Percentiles rank a stretch among this genome's conserved stretches.
phyloP scores from a whole-genome alignment of 2,888 invertebrate genomes.

The Tachina lurida region DNA sequence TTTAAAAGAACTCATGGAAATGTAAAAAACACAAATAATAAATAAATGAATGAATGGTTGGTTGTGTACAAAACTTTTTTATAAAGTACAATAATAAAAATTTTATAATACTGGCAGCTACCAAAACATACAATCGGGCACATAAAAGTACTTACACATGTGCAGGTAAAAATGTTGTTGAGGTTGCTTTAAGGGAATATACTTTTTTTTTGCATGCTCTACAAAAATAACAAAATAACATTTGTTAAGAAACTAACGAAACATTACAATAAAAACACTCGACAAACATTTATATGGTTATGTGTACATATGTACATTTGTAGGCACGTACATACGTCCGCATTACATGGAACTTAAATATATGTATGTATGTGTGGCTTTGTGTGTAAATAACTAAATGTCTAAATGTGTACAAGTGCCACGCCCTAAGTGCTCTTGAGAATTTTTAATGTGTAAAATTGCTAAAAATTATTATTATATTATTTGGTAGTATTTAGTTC shows the following conservation, averaged over 20 bases:
- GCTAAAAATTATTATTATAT: conserved; percentile 66
- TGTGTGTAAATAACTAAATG: conserved; percentile 14
- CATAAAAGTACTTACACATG: neutral
- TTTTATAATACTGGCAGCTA: conserved; percentile 39
- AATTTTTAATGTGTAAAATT: conserved; percentile 66
- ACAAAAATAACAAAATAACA: conserved; percentile 43
- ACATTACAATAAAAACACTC: conserved; percentile 64
- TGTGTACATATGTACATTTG: neutral
- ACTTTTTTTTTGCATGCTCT: conserved; percentile 7
- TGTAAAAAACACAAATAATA: neutral
- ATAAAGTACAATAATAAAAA: conserved; percentile 66
- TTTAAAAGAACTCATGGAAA: conserved; percentile 2
- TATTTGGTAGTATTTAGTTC: conserved; percentile 68
- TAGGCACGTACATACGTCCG: too few relatives aligned
- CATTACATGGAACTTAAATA: neutral
- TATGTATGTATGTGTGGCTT: neutral
- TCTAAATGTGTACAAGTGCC: conserved; percentile 62
- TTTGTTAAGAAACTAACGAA: conserved; percentile 61
- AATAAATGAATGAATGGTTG: conserved; percentile 13
- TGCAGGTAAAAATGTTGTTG: conserved; percentile 45
- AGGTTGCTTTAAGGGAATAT: neutral
- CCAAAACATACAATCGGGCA: neutral
- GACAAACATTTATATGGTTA: conserved; percentile 21
- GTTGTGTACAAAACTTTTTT: conserved; percentile 62
- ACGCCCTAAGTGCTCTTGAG: conserved; percentile 69